Base-by-base conservation (phyloP, 2,113 vertebrate species). In the Todiramphus saurophagus region DNA sequence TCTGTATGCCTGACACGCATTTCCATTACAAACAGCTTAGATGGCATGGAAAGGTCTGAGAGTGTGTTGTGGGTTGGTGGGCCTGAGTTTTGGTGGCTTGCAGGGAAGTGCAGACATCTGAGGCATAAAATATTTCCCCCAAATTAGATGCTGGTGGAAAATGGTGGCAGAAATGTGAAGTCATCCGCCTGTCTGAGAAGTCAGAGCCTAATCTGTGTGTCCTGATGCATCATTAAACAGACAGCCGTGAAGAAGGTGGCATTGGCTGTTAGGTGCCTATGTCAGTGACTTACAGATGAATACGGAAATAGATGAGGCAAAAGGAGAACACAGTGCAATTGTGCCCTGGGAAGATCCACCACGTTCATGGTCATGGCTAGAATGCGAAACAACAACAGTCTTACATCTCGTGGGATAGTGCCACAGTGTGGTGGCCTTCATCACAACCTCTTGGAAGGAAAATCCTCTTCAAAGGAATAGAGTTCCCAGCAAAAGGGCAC, bases 171-270 rank as follows among this genome's bases (percentile, higher is more conserved):
- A 86, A 86, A 74, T 46, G 43, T 46, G 27, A 83, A 80, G 33
- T 14, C 31, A 16, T 13, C 23, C 77, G 24, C 11, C 41, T 72
- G 63, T 21, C 31, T 4, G 6, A 83, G 85, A 74, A 92, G 53
- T 53, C 5, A n/a, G 63, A 80, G 13, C 35, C 17, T 88, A 7
- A 66, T 58, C 17, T 0, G 0, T 63, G 43, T 77, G 50, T 74
- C 30, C 35, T 74, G 68, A 37, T 53, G 73, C 19, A 25, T 77
- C 33, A 13, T 50, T 87, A 80, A 66, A 30, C 20, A 44, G 44
- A 64, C 31, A 51, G 14, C 41, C 51, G 33, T 60, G 28, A 35
- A 78, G 53, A 58, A 62, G 35, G 20, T 68, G 73, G 10, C 1
- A 0, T 28, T 4, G 11, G 27, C 37, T 81, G 60, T 86, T 62